A percentile compares a stretch with the other conserved stretches of the same genome.
Conservation (phyloP, 2,113 vertebrate species). For the Micronycteris hirsuta region DNA sequence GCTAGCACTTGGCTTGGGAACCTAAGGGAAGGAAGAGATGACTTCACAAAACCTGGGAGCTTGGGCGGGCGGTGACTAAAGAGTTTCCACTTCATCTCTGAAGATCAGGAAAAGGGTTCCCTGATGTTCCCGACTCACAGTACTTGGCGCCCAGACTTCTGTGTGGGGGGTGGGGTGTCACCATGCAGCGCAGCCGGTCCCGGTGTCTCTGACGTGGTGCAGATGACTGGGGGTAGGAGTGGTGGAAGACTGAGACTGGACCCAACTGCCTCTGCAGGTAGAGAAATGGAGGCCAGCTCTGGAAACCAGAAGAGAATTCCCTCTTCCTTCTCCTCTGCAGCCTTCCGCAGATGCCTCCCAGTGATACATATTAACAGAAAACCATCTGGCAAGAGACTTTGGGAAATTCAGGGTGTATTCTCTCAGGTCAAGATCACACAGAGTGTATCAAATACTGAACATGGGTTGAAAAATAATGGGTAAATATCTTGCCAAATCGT, state of each 20-base stretch:
- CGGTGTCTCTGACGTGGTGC: neutral
- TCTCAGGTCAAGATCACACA: neutral
- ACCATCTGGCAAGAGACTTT: neutral
- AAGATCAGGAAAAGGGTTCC: neutral
- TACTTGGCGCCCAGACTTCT: too few species aligned
- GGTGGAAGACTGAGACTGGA: neutral
- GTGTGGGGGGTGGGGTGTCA: accelerated
- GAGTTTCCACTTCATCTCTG: neutral
- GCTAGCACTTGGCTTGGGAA: neutral
- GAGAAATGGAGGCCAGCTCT: neutral
- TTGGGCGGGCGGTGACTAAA: neutral
- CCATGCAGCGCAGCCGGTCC: neutral
- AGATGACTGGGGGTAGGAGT: neutral
- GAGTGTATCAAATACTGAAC: accelerated
- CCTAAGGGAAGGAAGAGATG: neutral
- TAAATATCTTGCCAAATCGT: neutral
- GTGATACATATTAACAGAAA: neutral
- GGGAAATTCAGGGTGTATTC: neutral
- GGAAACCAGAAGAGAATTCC: neutral
- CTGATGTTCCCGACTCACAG: neutral
- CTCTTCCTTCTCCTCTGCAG: neutral
- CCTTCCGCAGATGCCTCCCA: neutral
- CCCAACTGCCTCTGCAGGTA: neutral
- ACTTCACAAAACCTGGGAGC: neutral
- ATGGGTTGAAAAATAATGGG: neutral